A percentile compares a stretch with the other conserved stretches of the same genome.
Conservation (phyloP, 2,888 invertebrate genomes). For the Agriopis leucophaearia region DNA sequence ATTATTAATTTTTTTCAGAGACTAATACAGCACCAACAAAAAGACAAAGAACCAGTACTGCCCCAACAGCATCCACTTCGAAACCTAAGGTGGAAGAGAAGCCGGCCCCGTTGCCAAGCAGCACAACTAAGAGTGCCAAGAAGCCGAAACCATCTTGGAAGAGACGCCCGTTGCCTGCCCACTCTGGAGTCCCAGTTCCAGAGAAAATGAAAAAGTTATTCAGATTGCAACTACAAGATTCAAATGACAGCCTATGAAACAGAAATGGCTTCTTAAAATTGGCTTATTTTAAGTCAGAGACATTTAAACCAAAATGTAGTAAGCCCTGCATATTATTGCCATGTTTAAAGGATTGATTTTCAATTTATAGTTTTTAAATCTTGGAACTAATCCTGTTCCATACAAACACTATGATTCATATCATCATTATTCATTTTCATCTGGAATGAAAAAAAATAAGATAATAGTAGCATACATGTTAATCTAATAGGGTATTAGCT, state of each 20-base stretch:
- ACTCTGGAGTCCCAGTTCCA: conserved; percentile 78
- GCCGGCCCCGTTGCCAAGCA: conserved; percentile 54
- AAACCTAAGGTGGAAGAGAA: conserved; percentile 65
- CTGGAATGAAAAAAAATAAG: too few species aligned
- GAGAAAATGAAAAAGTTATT: conserved; percentile 74
- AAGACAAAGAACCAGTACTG: conserved; percentile 62
- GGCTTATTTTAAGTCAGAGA: too few species aligned
- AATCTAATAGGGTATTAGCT: too few species aligned
- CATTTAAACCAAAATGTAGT: too few species aligned
- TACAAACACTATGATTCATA: too few species aligned
- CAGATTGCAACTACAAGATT: conserved; percentile 54
- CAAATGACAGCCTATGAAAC: conserved; percentile 19
- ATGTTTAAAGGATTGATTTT: too few species aligned
- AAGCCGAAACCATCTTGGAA: conserved; percentile 63
- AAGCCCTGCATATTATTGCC: too few species aligned
- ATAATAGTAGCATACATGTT: too few species aligned
- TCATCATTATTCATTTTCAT: too few species aligned
- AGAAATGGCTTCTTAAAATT: not conserved
- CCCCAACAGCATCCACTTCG: conserved; percentile 65
- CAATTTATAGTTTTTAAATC: too few species aligned
- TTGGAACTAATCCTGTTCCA: too few species aligned
- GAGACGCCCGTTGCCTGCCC: conserved; percentile 71
- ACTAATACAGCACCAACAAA: conserved; percentile 47
- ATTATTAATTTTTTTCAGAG: conserved; percentile 49
- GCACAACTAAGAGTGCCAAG: conserved; percentile 67